phyloP scores from a whole-genome alignment of 2,113 vertebrate genomes.

The Pao palembangensis region DNA sequence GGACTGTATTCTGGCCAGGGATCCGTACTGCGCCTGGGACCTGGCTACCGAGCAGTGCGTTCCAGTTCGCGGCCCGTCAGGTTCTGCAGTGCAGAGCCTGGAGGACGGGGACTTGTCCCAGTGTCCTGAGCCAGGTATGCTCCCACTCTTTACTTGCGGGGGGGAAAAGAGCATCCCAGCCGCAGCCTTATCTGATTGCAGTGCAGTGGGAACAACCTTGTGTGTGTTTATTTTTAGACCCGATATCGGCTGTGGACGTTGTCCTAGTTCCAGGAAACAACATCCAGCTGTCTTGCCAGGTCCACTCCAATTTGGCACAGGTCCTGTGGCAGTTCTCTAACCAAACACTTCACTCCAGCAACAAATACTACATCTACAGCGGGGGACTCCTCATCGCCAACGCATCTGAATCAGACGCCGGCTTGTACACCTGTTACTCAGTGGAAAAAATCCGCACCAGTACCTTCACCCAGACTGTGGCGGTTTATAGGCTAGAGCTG shows the following conservation, averaged over 20 bases:
- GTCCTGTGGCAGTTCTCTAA: constrained; percentile 61
- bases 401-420: constrained; percentile 41
- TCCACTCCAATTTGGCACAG: constrained; percentile 71
- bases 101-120: constrained; percentile 63
- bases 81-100: constrained; percentile 66
- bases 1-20: constrained; percentile 77
- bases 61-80: background rate
- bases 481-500: constrained; percentile 50
- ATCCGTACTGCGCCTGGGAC: constrained; percentile 78
- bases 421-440: constrained; percentile 64
- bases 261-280: constrained; percentile 60
- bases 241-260: constrained; percentile 24
- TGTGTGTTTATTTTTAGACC: constrained; percentile 48
- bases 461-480: constrained; percentile 46
- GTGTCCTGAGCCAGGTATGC: constrained; percentile 67
- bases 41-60: constrained; percentile 35
- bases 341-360: constrained; percentile 35
- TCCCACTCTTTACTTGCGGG: background rate
- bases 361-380: constrained; percentile 61
- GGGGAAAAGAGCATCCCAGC: background rate
- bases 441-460: constrained; percentile 56
- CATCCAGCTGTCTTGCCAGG: constrained; percentile 55
- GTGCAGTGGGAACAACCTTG: background rate
- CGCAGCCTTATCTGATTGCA: background rate
- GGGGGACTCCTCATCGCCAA: constrained; percentile 65